Conservation (phyloP, 2,113 vertebrate genomes). For the Sterna hirundo region DNA sequence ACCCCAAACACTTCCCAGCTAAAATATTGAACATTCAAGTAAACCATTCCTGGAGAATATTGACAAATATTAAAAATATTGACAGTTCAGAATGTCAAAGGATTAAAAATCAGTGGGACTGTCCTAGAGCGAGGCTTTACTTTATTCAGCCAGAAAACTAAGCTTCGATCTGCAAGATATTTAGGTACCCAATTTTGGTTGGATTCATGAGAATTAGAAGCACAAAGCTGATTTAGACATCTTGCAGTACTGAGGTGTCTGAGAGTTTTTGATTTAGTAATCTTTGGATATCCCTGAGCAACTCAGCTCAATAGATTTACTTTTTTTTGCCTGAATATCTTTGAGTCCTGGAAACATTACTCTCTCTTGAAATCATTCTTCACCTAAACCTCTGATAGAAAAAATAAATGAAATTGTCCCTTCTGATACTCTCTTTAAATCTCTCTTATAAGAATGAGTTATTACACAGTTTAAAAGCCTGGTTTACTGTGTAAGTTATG, state of each 20-base stretch:
- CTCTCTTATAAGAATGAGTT: not conserved
- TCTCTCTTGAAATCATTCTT: not conserved
- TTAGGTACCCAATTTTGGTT: not conserved
- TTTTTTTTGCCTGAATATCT: not conserved
- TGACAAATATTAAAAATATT: not conserved
- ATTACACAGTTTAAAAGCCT: not conserved
- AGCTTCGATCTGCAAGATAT: not conserved
- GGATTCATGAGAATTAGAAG: not conserved
- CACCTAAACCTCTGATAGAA: not conserved
- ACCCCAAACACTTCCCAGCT: not conserved
- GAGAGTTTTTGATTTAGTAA: not conserved
- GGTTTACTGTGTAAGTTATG: not conserved
- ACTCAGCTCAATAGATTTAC: not conserved
- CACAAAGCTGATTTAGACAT: not conserved
- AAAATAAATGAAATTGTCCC: slow-evolving; percentile 19
- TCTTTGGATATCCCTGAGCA: not conserved
- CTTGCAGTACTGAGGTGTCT: not conserved
- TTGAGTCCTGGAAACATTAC: not conserved
- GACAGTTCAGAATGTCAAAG: not conserved
- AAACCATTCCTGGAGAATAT: not conserved
- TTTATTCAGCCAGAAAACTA: not conserved
- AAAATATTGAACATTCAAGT: not conserved
- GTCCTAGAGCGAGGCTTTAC: not conserved
- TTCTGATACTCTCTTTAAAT: not conserved
- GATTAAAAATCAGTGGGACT: not conserved